Base-by-base conservation (phyloP, 2,888 invertebrate species). In the Chrysolina oricalcia region DNA sequence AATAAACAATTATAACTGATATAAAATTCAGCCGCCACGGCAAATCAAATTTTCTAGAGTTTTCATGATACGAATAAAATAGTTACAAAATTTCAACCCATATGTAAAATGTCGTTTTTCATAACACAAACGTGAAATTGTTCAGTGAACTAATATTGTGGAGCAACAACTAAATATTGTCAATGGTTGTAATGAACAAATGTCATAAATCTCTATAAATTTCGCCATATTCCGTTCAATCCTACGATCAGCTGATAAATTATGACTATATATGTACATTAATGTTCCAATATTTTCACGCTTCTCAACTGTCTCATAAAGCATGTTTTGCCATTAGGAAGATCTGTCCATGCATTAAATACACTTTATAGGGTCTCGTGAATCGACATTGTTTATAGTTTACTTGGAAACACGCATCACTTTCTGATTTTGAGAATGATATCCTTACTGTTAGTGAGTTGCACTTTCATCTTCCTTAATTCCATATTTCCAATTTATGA, bases 261-360 rank as follows among this genome's bases (percentile, higher is more conserved):
- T 65, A 65, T 65, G 13, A 19, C 65, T 15, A 35, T 40, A 19
- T 21, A 27, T 43, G 35, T 35, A 35, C 35, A 43, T 0, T 15
- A 43, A 43, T 43, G 43, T 41, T 40, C 21, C 50, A 69, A 21
- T 40, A 62, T 70, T 59, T 70, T 62, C 62, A 62, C 70, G 70
- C 70, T 62, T n/a, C 40, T 43, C 21, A 21, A 62, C 70, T 70
- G 53, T 19, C 65, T 19, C 65, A 65, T 65, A 65, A 53, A 64
- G 46, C 64, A 73, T 63, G 23, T 53, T 27, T 5, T 53, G 15
- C 48, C 40, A 41, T 41, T 69, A 69, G 48, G 64, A 48, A 69
- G 46, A 15, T 48, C n/a, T 63, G 35, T 56, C 43, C 53, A 41
- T 50, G 50, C 50, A 50, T 17, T 50, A 19, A 50, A 50, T 50